Base-by-base conservation (phyloP, 2,113 vertebrate genomes). In the Leptosomus discolor region DNA sequence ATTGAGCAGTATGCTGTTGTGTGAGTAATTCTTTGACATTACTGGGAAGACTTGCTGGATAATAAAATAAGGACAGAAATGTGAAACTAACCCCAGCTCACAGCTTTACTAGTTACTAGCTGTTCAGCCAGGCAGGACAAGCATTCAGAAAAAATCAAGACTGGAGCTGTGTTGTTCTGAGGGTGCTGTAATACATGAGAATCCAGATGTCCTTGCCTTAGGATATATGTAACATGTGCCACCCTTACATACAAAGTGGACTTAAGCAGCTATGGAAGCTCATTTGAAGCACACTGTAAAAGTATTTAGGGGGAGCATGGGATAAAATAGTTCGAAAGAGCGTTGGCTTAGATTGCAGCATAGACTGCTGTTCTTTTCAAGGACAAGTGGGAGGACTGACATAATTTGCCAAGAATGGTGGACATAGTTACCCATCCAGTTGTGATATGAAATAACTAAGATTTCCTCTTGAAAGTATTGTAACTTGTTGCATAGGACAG, bases 21-120 rank as follows among this genome's bases (percentile, higher is more conserved):
- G 74, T 87, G 77, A 92, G 83, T 89, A 91, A 89, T 96, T 90
- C 89, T 86, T 63, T 95, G 89, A 78, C 77, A 58, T 86, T 87
- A 64, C 80, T 91, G 60, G 76, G 86, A 74, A 89, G 80, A 27
- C 50, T 81, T 34, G 45, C 39, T 29, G 83, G 41, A 64, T 92
- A 91, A 65, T 69, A 73, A 61, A 86, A 80, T 90, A 65, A 86
- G 83, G 83, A 84, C 71, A 94, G 79, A 73, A 90, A 83, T 70
- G 54, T 65, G 69, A 54, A 92, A 60, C 43, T 73, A 51, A 64
- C 11, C 61, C 50, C n/a, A 84, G 50, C 46, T 92, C 58, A 36
- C 48, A 41, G 32, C 79, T 95, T 57, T 91, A 18, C 17, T 41
- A 0, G 17, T 69, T 83, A 12, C 48, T 93, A 5, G 26, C 51